Base-by-base conservation (phyloP, 2,113 vertebrate species). In the Hemiprocne comata region DNA sequence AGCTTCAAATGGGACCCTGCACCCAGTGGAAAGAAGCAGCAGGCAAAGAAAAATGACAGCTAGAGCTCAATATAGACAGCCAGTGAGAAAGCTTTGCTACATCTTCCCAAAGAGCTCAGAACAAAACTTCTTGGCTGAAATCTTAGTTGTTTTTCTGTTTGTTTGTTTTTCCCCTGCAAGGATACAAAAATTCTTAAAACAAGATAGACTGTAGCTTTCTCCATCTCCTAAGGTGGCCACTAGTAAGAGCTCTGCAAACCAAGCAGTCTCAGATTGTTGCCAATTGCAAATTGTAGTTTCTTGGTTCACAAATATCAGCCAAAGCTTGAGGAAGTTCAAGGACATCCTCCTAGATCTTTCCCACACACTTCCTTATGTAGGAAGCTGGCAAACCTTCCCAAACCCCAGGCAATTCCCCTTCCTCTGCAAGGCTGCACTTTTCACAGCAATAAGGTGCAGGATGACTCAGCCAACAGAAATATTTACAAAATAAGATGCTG, bases 311-410 rank as follows among this genome's bases (percentile, higher is more conserved):
- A 67, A 40, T 65, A 84, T 90, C 40, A 69, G 48, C 46, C 57
- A 61, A 84, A 80, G 29, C 19, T 40, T n/a, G 50, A 76, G 40
- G 28, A 93, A 76, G 6, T 82, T 85, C n/a, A 80, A 55, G 82
- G 20, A 67, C 19, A 74, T 55, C 36, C 38, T 46, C 25, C 66
- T 36, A 88, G 24, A 36, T 66, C 36, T 65, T 58, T 18, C 18
- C 46, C 31, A 25, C 40, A 25, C 0, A 1, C 0, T 48, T 78
- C 11, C 38, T 72, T 0, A 0, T 1, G 1, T 11, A 69, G 40
- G 36, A 82, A 85, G 38, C 29, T 51, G 19, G 20, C 34, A 84
- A 86, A 67, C 38, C 10, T 69, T 82, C 21, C 57, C 70, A 60
- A 71, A 61, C 3, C 11, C 34, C 46, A 76, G n/a, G 24, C 28